These are phyloP conservation scores for Operophtera brumata DNA, from an alignment of 2,888 invertebrate genomes.

Conservation along the genomic window DNA sequence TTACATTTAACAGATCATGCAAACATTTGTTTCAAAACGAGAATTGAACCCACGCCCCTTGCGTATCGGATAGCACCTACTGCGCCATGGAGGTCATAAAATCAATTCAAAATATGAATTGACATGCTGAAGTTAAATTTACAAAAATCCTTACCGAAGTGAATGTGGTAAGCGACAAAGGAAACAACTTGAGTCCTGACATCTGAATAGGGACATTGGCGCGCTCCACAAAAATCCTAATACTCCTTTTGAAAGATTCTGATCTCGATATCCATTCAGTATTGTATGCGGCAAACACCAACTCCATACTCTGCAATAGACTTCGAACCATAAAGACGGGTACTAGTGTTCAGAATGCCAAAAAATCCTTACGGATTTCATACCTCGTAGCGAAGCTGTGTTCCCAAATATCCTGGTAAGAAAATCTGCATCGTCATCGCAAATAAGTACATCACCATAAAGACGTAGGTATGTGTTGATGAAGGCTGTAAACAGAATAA, in stretches of 20 bases:
- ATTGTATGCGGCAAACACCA: constrained; percentile 55
- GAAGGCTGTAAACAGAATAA: constrained; percentile 42
- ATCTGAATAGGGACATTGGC: constrained; percentile 50
- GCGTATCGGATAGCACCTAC: no score
- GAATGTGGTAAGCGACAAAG: constrained; percentile 56
- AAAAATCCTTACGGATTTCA: background rate
- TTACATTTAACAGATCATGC: no score
- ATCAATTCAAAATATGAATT: background rate
- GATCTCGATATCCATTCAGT: constrained; percentile 58
- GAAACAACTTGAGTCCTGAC: constrained; percentile 55
- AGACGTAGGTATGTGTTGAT: constrained; percentile 42
- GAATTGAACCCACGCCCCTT: no score
- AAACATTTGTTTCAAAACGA: no score
- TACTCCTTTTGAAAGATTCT: constrained; percentile 49
- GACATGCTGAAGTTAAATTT: background rate
- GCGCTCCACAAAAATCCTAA: constrained; percentile 51
- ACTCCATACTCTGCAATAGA: constrained; percentile 49
- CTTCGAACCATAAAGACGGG: constrained; percentile 14
- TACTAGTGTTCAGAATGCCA: constrained; percentile 6
- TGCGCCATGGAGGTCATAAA: no score
- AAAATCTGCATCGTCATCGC: constrained; percentile 54
- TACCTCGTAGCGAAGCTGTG: constrained; percentile 52
- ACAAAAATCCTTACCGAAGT: constrained; percentile 40
- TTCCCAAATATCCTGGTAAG: constrained; percentile 54
- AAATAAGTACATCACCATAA: constrained; percentile 47